Percentiles rank a stretch among this genome's conserved stretches.
phyloP scores from a whole-genome alignment of 2,797 vertebrate genomes.

The Loriculus beryllinus region DNA sequence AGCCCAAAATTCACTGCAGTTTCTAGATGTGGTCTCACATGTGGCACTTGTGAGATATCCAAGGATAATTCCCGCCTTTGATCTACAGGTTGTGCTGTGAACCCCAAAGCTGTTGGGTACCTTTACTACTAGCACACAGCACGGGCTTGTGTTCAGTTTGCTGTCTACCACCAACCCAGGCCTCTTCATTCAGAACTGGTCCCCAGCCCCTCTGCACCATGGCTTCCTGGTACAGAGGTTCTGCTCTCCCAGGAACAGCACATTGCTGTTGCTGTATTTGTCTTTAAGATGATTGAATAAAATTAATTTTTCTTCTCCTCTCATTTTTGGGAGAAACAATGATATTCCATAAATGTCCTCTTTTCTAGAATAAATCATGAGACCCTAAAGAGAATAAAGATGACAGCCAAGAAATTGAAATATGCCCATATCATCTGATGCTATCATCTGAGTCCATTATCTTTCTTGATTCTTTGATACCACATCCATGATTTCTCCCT shows the following conservation, averaged over 20 bases:
- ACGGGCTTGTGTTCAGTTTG: neutral
- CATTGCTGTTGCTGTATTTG: neutral
- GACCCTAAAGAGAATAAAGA: neutral
- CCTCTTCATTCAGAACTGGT: neutral
- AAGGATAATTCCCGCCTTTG: neutral
- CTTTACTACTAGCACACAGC: neutral
- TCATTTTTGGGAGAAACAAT: neutral
- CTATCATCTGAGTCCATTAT: neutral
- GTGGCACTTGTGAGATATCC: neutral
- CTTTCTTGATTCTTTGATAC: neutral
- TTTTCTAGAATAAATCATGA: neutral
- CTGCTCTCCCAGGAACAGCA: neutral
- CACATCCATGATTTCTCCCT: neutral
- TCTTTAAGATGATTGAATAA: neutral
- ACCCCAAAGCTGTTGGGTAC: neutral
- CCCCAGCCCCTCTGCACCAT: neutral
- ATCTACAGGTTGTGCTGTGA: neutral
- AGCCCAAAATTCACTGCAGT: neutral
- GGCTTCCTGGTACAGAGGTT: neutral
- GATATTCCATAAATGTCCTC: neutral
- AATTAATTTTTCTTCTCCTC: rapidly evolving
- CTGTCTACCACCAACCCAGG: neutral
- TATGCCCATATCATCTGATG: neutral
- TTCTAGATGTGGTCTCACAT: neutral
- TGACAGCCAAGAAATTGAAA: neutral